phyloP scores from a whole-genome alignment of 2,113 vertebrate genomes.

The Cephalopholis sonnerati region DNA sequence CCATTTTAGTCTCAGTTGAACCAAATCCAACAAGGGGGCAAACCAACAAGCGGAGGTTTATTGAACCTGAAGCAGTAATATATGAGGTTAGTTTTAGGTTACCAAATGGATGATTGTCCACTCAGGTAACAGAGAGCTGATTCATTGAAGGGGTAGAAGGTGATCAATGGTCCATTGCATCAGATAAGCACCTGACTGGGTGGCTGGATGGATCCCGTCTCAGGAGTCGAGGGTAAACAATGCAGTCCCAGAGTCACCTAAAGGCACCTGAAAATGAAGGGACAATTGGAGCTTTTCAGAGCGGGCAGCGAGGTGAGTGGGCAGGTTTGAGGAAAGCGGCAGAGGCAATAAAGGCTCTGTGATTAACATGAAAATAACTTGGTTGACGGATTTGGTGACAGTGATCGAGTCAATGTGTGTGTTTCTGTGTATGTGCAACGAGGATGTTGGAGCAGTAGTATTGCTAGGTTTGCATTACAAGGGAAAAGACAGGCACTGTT shows the following conservation, averaged over 20 bases:
- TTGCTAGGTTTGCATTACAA: conserved; percentile 26
- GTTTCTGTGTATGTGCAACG: conserved; percentile 16
- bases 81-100: conserved; percentile 73
- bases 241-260: conserved; percentile 73
- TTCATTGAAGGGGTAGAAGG: conserved; percentile 76
- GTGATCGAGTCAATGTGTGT: conserved; percentile 7
- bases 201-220: conserved; percentile 66
- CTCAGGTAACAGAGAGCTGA: conserved; percentile 73
- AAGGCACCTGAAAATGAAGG: conserved; percentile 46
- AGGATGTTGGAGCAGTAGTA: conserved; percentile 23
- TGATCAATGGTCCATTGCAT: conserved; percentile 83
- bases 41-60: conserved; percentile 39
- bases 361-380: conserved; percentile 74
- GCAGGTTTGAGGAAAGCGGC: conserved; percentile 33
- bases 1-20: conserved; percentile 43
- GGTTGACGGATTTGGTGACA: conserved; percentile 60
- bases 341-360: conserved; percentile 60
- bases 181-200: conserved; percentile 81
- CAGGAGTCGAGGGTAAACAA: conserved; percentile 74
- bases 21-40: conserved; percentile 41
- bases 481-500: conserved; percentile 33
- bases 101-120: conserved; percentile 68
- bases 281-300: conserved; percentile 79
- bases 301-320: conserved; percentile 56
- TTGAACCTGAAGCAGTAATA: conserved; percentile 58